Percentiles rank a stretch among this genome's conserved stretches.
phyloP scores from a whole-genome alignment of 2,888 invertebrate genomes.

The Ennomos quercinarius region DNA sequence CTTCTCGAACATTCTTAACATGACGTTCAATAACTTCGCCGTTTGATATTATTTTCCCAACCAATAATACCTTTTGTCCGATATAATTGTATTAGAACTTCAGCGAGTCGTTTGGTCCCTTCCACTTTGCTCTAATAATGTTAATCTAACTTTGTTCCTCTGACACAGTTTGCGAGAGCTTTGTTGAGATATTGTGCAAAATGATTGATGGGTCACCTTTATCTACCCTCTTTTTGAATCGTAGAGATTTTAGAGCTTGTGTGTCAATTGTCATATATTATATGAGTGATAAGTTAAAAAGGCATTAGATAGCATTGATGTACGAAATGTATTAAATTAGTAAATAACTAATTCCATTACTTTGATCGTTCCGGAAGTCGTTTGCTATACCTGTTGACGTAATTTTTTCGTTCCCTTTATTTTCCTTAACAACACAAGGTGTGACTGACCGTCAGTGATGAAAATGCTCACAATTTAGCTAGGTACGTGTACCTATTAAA shows the following conservation, averaged over 20 bases:
- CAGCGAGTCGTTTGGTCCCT: conserved; percentile 33
- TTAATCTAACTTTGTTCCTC: conserved; percentile 53
- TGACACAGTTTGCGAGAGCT: conserved; percentile 28
- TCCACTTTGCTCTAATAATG: conserved; percentile 45
- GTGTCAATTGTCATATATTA: too few species aligned
- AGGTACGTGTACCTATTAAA: too few species aligned
- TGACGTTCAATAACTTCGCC: conserved; percentile 14
- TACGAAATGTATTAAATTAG: too few species aligned
- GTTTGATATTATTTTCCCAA: conserved; percentile 25
- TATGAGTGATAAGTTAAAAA: neutral
- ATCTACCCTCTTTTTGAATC: neutral
- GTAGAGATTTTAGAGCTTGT: neutral
- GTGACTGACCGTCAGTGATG: too few species aligned
- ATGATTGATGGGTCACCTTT: conserved; percentile 23
- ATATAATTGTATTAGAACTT: conserved; percentile 40
- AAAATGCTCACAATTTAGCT: too few species aligned
- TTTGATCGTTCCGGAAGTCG: too few species aligned
- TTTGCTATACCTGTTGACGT: too few species aligned
- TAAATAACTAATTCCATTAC: too few species aligned
- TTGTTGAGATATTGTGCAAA: conserved; percentile 24
- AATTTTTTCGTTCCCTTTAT: too few species aligned
- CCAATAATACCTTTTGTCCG: conserved; percentile 33
- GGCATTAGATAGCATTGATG: too few species aligned
- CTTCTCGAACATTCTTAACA: conserved; percentile 14
- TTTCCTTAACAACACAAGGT: too few species aligned